A percentile compares a stretch with the other conserved stretches of the same genome.
phyloP scores from a whole-genome alignment of 2,888 invertebrate genomes.

The Micropterix aruncella region DNA sequence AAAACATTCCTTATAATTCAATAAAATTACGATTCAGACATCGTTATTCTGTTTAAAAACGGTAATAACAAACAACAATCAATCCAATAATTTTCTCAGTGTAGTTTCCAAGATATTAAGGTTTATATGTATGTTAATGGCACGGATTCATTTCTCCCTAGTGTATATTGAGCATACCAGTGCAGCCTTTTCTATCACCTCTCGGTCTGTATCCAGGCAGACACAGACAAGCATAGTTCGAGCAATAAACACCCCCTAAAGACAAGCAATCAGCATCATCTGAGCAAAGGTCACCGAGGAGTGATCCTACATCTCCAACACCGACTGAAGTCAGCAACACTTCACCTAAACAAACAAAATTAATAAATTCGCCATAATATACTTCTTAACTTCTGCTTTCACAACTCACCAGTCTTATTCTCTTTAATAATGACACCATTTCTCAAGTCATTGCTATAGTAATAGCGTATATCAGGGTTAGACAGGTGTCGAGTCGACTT shows the following conservation, averaged over 20 bases:
- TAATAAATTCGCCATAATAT: too few relatives aligned
- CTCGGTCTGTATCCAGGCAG: slow-evolving; percentile 38
- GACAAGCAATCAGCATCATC: slow-evolving; percentile 44
- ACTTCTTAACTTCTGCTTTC: too few relatives aligned
- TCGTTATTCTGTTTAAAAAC: too few relatives aligned
- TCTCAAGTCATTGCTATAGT: background rate
- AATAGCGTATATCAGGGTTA: slow-evolving; percentile 44
- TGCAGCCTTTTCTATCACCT: slow-evolving; percentile 31
- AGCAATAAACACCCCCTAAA: slow-evolving; percentile 54
- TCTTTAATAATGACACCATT: background rate
- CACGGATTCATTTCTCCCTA: too few relatives aligned
- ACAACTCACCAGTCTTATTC: background rate
- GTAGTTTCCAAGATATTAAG: too few relatives aligned
- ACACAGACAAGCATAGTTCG: slow-evolving; percentile 62
- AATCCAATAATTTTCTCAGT: too few relatives aligned
- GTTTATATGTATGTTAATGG: too few relatives aligned
- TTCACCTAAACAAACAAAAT: background rate
- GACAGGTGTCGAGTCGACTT: slow-evolving; percentile 70
- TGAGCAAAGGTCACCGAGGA: slow-evolving; percentile 66
- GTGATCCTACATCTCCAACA: slow-evolving; percentile 38
- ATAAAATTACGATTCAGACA: too few relatives aligned
- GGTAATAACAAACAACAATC: too few relatives aligned
- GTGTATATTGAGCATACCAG: too few relatives aligned
- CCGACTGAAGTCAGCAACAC: background rate
- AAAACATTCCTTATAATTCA: too few relatives aligned